Conservation (phyloP, 2,113 vertebrate genomes). For the Festucalex cinctus region DNA sequence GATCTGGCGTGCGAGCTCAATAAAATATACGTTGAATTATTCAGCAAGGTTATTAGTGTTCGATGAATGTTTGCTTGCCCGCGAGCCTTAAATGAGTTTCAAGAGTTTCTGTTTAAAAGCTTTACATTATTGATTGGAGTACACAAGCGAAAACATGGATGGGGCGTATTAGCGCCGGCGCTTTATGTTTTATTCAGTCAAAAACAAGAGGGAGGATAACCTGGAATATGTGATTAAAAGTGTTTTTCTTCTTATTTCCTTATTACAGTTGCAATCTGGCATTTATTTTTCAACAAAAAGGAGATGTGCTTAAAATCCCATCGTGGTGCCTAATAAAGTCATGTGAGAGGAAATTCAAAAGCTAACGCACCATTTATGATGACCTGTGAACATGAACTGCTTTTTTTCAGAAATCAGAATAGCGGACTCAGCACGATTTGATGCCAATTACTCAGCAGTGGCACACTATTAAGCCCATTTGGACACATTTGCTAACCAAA, state of each 20-base stretch:
- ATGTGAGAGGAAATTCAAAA: no score
- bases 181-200: background rate
- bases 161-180: background rate
- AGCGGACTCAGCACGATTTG: no score
- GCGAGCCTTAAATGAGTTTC: constrained; percentile 14
- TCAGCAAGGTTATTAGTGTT: constrained; percentile 16
- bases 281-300: background rate
- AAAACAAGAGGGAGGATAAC: constrained; percentile 1
- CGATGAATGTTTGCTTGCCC: constrained; percentile 21
- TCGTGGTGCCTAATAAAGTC: background rate
- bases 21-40: constrained; percentile 26
- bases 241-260: background rate
- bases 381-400: no score
- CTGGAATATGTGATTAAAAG: background rate
- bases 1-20: background rate
- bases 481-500: background rate
- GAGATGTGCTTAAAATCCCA: background rate
- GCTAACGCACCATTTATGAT: no score
- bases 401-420: no score
- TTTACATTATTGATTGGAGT: constrained; percentile 21
- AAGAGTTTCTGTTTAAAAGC: constrained; percentile 21
- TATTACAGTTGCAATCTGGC: background rate
- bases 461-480: background rate
- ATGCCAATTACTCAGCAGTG: no score
- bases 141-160: constrained; percentile 9